Base-by-base conservation (phyloP, 2,888 invertebrate species). In the Endotricha flammealis region DNA sequence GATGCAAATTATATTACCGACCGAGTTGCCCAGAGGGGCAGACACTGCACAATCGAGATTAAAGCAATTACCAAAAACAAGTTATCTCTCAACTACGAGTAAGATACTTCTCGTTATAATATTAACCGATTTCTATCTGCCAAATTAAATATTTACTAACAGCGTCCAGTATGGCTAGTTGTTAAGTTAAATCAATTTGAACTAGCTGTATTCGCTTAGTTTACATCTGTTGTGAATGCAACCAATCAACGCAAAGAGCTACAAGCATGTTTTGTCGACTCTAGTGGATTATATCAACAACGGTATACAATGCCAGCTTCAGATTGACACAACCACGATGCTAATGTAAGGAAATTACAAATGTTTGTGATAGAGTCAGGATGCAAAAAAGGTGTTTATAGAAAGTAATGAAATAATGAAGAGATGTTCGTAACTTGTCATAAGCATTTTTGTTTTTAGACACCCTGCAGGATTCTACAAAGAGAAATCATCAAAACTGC, bases 1-100 rank as follows among this genome's bases (percentile, higher is more conserved):
- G 64, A 71, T 69, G 72, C 65, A 74, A 74, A 76, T 76, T 71
- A 67, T 70, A 68, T 69, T 72, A 75, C 55, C 44, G 45, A 28
- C 41, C 32, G 13, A 46, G 52, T 55, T 49, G 58, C 64, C 60
- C 52, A 57, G 55, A 51, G 50, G 47, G 57, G 46, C 50, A 57
- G 50, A 54, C 54, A 53, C 46, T 47, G 57, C 60, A 56, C 54
- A 41, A 48, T 50, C 48, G 38, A 54, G 56, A 66, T 63, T 64
- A 61, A 53, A 38, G 38, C 58, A 64, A 65, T 71, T 64, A 65
- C 64, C 57, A 64, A 63, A 65, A 63, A 54, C 57, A 58, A 62
- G 60, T 62, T 64, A 63, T 59, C 54, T 51, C 36, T 39, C 31
- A 13, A 44, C 36, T 38, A 37, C 43, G 31, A 40, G 33, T 40